A percentile compares a stretch with the other conserved stretches of the same genome.
Conservation (phyloP, 2,888 invertebrate genomes). For the Criorhina ranunculi region DNA sequence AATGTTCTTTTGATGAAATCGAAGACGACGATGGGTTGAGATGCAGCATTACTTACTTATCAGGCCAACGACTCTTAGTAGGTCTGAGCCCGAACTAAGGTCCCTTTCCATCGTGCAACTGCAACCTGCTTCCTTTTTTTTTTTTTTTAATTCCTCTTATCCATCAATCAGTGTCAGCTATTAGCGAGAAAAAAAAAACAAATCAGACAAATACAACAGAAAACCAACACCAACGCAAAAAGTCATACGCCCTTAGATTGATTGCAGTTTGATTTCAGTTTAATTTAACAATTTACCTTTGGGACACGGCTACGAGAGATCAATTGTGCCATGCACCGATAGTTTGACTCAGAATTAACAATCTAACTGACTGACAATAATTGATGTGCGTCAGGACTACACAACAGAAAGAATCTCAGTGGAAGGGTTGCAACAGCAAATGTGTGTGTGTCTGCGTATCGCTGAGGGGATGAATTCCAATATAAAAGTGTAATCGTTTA, state of each 20-base stretch:
- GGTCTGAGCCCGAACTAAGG: no score
- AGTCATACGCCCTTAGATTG: conserved; percentile 46
- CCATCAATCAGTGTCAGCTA: conserved; percentile 69
- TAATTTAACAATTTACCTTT: conserved; percentile 71
- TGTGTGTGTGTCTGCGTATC: not conserved
- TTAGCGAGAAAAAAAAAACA: conserved; percentile 15
- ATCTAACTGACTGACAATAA: conserved; percentile 73
- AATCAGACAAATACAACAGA: conserved; percentile 4
- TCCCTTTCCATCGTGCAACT: no score
- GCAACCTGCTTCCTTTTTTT: conserved; percentile 16
- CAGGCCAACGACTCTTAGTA: no score
- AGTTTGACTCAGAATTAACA: conserved; percentile 71
- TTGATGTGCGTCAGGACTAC: conserved; percentile 62
- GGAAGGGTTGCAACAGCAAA: not conserved
- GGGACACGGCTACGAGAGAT: conserved; percentile 50
- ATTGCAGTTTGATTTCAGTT: conserved; percentile 72
- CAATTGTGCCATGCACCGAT: conserved; percentile 52
- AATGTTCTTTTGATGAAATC: no score
- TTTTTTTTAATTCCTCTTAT: not conserved
- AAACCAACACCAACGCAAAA: conserved; percentile 21
- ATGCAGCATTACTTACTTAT: no score
- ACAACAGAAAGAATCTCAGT: conserved; percentile 12
- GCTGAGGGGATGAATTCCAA: conserved; percentile 34
- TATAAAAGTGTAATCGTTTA: conserved; percentile 61
- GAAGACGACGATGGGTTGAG: no score